A percentile compares a stretch with the other conserved stretches of the same genome.
Conservation (phyloP, 2,888 invertebrate species). For the Latrodectus elegans region DNA sequence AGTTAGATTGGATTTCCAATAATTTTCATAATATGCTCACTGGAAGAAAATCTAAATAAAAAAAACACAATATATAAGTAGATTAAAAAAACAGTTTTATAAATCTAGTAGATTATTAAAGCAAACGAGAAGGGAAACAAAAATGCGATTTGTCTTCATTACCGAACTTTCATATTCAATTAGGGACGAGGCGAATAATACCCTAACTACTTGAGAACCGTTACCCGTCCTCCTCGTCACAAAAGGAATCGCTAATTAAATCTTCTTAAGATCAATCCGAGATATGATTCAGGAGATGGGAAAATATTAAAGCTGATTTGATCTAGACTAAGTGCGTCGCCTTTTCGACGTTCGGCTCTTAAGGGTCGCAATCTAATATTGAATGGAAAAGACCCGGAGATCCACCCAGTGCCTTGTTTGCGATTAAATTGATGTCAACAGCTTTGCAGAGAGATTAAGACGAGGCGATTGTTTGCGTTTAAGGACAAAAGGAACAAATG, state of each 20-base stretch:
- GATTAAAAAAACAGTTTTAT: too few species aligned
- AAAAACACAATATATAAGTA: too few species aligned
- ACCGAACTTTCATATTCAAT: neutral
- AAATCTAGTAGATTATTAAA: too few species aligned
- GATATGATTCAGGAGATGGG: neutral
- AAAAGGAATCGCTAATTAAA: neutral
- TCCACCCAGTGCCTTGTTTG: conserved; percentile 31
- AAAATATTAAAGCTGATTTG: too few species aligned
- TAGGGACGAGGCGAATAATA: neutral
- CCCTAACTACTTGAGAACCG: neutral
- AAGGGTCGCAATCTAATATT: neutral
- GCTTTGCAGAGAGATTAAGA: neutral
- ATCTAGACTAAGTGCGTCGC: too few species aligned
- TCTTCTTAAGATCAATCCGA: neutral
- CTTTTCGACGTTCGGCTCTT: too few species aligned
- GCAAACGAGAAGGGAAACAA: too few species aligned
- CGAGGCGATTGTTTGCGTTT: conserved; percentile 23
- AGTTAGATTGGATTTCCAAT: too few species aligned
- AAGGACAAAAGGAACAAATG: neutral
- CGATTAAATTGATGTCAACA: conserved; percentile 51
- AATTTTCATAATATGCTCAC: too few species aligned
- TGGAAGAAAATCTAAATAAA: too few species aligned
- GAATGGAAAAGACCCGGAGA: neutral
- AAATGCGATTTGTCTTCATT: neutral
- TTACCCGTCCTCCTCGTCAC: neutral